Base-by-base conservation (phyloP, 2,797 vertebrate species). In the Centroberyx gerrardi region DNA sequence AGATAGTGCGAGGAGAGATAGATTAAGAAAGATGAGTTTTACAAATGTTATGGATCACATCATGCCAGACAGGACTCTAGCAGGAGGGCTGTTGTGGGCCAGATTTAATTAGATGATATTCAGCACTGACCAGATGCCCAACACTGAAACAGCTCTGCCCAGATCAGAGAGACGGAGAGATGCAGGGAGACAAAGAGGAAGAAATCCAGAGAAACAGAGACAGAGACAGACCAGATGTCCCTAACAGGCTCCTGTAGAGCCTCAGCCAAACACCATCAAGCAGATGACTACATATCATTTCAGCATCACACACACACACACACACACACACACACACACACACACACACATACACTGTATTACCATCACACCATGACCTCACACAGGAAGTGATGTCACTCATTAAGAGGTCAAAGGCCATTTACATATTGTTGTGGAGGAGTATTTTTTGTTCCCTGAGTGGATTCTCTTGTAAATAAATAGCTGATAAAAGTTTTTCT, bases 191-290 rank as follows among this genome's bases (percentile, higher is more conserved):
- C 48, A 80, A 72, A 65, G 58, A 69, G 54, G 68, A 62, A 46
- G 49, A 80, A 68, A 86, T 76, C 62, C 63, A 64, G 58, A 76
- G 76, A 17, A 66, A 74, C 58, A 36, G 54, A 59, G 49, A 80
- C 77, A 51, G 79, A 74, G 46, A 78, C 28, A 76, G 72, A 71
- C 83, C 88, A 86, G 87, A 90, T 89, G 91, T 87, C 83, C 22
- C 71, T 56, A 65, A 83, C 74, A 81, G 79, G 61, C 61, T 62
- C 59, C 75, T 75, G 81, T 62, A 82, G 74, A 55, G 75, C 65
- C 14, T 54, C 61, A 48, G 65, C 72, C 74, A 84, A 86, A 80
- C 69, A 61, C 61, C 51, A 53, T 82, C 63, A 80, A 69, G 59
- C 81, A 58, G 59, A 78, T 84, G 82, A 88, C 53, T 68, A 22